Percentiles rank a stretch among this genome's conserved stretches.
Conservation (phyloP, 1,140 invertebrate genomes). For the Drosophila tsacasi region DNA sequence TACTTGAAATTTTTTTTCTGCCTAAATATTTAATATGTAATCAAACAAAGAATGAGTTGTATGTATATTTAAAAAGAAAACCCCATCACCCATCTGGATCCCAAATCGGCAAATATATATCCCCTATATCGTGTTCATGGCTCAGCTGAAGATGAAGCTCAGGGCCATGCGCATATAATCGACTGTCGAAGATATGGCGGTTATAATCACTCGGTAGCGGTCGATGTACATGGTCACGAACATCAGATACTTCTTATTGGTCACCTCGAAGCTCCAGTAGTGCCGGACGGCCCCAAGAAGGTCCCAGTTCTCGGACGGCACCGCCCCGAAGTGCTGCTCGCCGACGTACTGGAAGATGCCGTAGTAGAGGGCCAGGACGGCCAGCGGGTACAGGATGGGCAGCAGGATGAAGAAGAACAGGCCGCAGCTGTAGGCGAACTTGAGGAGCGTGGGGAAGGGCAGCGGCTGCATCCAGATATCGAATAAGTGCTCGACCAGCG, state of each 20-base stretch:
- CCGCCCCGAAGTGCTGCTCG: constrained; percentile 37
- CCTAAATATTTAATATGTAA: background rate
- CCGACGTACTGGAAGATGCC: constrained; percentile 55
- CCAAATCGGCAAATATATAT: background rate
- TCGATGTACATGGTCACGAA: constrained; percentile 71
- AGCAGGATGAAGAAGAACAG: constrained; percentile 62
- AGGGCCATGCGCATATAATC: constrained; percentile 72
- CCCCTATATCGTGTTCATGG: background rate
- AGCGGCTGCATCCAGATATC: constrained; percentile 66
- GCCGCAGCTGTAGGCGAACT: constrained; percentile 47
- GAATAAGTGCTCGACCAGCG: constrained; percentile 55
- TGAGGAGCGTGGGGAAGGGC: constrained; percentile 67
- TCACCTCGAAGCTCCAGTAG: constrained; percentile 57
- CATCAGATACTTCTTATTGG: constrained; percentile 56
- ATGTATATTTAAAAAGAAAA: background rate
- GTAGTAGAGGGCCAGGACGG: constrained; percentile 52
- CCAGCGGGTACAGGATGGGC: constrained; percentile 56
- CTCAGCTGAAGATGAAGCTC: constrained; percentile 48
- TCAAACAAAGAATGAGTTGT: too few species aligned
- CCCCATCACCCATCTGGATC: background rate
- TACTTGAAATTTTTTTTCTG: background rate
- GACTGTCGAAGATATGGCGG: constrained; percentile 65
- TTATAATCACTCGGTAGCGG: constrained; percentile 62
- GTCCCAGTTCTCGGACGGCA: constrained; percentile 28
- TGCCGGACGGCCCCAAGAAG: constrained; percentile 30